phyloP scores from a whole-genome alignment of 37 sponge, comb jelly and placozoan genomes.

The Hormiphora californensis region DNA sequence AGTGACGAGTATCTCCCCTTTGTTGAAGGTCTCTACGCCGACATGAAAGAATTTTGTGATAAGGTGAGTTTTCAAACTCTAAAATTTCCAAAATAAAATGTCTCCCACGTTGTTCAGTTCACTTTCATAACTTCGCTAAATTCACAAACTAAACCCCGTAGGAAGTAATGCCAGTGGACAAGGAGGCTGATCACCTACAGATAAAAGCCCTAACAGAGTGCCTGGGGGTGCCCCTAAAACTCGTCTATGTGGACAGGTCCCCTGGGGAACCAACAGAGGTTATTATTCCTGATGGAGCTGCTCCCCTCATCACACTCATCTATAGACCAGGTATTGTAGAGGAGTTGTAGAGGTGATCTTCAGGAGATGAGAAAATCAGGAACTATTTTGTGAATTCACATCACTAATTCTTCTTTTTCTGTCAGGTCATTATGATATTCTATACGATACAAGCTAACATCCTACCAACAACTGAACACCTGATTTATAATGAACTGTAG shows the following conservation, averaged over 20 bases:
- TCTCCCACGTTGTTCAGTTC: not conserved
- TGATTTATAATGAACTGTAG: too few species aligned
- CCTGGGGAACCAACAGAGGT: conserved; percentile 66
- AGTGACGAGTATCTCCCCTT: conserved; percentile 83
- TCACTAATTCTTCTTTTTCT: not conserved
- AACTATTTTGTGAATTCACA: too few species aligned
- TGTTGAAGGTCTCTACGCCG: conserved; percentile 63
- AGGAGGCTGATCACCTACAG: conserved; percentile 94
- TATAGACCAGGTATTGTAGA: conserved; percentile 96
- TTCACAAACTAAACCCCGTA: conserved; percentile 4
- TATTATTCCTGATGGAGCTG: conserved; percentile 33
- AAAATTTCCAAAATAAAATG: too few species aligned
- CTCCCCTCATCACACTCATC: conserved; percentile 72
- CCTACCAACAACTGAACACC: too few species aligned
- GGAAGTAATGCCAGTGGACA: conserved; percentile 96
- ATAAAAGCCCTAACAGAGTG: conserved; percentile 79
- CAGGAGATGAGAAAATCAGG: too few species aligned
- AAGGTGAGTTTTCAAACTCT: too few species aligned
- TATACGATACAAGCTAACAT: too few species aligned
- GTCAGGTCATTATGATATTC: conserved; percentile 37
- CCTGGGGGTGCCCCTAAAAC: conserved; percentile 70
- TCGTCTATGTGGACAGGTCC: conserved; percentile 93
- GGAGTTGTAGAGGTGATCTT: too few species aligned
- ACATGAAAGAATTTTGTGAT: conserved; percentile 78
- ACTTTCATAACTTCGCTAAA: not conserved